Evolutionary conservation across 1,140 invertebrate genomes (phyloP), one percentile per base, ranked within the genome.

Genomic region (Microplitis mediator): DNA sequence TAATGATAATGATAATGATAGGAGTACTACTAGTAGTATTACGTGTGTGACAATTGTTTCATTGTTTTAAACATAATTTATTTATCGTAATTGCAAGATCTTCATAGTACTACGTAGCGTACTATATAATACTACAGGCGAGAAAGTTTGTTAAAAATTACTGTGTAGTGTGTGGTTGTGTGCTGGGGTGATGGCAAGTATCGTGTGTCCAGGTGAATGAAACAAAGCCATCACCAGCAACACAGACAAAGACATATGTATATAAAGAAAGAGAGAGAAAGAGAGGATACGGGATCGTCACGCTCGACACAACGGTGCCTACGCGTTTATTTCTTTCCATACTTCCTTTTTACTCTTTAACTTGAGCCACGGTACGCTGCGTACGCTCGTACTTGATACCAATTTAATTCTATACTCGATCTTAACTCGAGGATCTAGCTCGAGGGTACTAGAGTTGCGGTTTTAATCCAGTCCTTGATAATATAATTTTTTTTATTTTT

Each of bases 321-420:
- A 14, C 63, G 16, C 39, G 51, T 61, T 23, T 71, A 16, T 68
- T 71, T 34, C 62, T 60, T 52, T 31, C 62, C 51, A 9, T 45
- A 23, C 45, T 54, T 16, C 71, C 31, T 34, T 54, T 56, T 58
- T 56, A 31, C 60, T 60, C 36, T 2, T 34, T 36, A 34, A 8
- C n/a, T 52, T 23, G 69, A 14, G 50, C 51, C 73, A 76, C 74
- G 77, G 71, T 76, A 76, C 77, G 74, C 64, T 78, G 77, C 72
- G 71, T 78, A 76, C 75, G 75, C 73, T 74, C 71, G 71, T 61
- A 69, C 39, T 45, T 0, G 8, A 45, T 45, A 11, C 39, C 39
- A 45, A 45, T 45, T 45, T 45, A 45, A 45, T 45, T 45, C 39
- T 50, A 60, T 36, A 31, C 54, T 60, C 52, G 11, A 73, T 75